phyloP scores from a whole-genome alignment of 2,797 vertebrate species.

The Takifugu ocellatus region DNA sequence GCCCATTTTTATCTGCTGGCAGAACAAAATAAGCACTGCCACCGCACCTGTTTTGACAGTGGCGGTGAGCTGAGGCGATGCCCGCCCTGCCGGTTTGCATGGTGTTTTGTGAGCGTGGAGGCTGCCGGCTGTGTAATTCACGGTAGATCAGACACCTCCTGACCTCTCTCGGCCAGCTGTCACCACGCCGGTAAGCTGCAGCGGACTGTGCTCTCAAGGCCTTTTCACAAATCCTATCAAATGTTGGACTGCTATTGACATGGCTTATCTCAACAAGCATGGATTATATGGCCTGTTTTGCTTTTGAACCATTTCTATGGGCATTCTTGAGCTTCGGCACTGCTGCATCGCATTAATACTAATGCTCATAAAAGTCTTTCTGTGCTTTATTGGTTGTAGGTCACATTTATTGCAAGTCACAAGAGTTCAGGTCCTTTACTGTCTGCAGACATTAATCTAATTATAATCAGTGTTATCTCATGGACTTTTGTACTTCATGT shows the following conservation, averaged over 20 bases:
- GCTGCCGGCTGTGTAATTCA: slow-evolving; percentile 58
- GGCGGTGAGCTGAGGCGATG: slow-evolving; percentile 44
- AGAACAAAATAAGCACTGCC: slow-evolving; percentile 27
- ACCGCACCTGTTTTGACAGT: slow-evolving; percentile 59
- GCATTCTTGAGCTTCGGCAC: slow-evolving; percentile 55
- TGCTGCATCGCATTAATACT: slow-evolving; percentile 51
- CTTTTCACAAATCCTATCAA: slow-evolving; percentile 78
- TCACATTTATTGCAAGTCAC: slow-evolving; percentile 32
- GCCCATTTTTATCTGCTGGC: slow-evolving; percentile 72
- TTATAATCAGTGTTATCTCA: slow-evolving; percentile 32
- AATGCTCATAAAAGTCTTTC: slow-evolving; percentile 41
- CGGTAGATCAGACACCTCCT: slow-evolving; percentile 65
- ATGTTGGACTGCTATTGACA: slow-evolving; percentile 78
- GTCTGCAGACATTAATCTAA: slow-evolving; percentile 30
- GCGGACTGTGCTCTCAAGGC: slow-evolving; percentile 70
- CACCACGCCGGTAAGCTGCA: slow-evolving; percentile 76
- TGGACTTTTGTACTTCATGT: slow-evolving; percentile 42
- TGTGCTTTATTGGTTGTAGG: slow-evolving; percentile 41
- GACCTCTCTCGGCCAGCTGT: slow-evolving; percentile 78
- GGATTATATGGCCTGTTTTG: slow-evolving; percentile 69
- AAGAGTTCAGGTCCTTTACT: slow-evolving; percentile 27
- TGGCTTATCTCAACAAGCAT: slow-evolving; percentile 78
- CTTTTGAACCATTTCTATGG: slow-evolving; percentile 65
- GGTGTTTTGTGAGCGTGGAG: slow-evolving; percentile 44
- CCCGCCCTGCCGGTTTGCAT: slow-evolving; percentile 62